Evolutionary conservation across 2,113 vertebrate genomes (phyloP).

Genomic region (Silurus meridionalis): DNA sequence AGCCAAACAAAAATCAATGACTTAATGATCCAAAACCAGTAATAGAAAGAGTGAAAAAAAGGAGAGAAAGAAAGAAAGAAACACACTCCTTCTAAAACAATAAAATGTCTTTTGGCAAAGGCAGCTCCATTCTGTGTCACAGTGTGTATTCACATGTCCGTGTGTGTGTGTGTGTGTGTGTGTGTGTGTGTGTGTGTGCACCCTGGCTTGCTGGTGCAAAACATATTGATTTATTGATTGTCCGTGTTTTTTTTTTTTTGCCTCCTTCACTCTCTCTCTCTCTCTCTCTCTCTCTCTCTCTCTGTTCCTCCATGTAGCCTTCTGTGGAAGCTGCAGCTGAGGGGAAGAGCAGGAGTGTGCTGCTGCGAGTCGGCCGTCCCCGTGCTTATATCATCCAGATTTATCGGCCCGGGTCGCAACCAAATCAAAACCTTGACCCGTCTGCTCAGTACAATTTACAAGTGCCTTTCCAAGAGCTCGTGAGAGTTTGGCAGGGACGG

Average conservation of each 20-base stretch:
- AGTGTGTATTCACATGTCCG: slow-evolving; percentile 19
- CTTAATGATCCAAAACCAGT: slow-evolving; percentile 82
- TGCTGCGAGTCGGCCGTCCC: slow-evolving; percentile 18
- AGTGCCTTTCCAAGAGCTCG: slow-evolving; percentile 43
- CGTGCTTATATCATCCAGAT: slow-evolving; percentile 55
- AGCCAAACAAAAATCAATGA: slow-evolving; percentile 80
- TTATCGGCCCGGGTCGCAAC: slow-evolving; percentile 57
- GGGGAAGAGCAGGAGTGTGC: not conserved
- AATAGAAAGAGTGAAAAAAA: slow-evolving; percentile 74
- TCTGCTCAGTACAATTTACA: slow-evolving; percentile 54
- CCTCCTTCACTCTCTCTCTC: slow-evolving; percentile 36
- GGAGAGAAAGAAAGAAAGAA: slow-evolving; percentile 69
- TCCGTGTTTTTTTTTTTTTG: slow-evolving; percentile 43
- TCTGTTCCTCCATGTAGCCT: not conserved
- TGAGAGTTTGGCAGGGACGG: slow-evolving; percentile 41
- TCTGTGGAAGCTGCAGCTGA: slow-evolving; percentile 13
- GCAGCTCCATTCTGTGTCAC: slow-evolving; percentile 67
- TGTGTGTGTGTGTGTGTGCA: slow-evolving; percentile 52
- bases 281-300: not conserved
- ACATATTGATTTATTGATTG: slow-evolving; percentile 57
- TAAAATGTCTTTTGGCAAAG: slow-evolving; percentile 77
- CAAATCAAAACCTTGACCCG: slow-evolving; percentile 61
- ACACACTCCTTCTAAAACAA: slow-evolving; percentile 72
- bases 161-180: slow-evolving; percentile 53
- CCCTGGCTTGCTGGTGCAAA: slow-evolving; percentile 44